These are phyloP conservation scores for Montipora cactus DNA, from an alignment of 64 coral and sea anemone species.

Conservation along the genomic window DNA sequence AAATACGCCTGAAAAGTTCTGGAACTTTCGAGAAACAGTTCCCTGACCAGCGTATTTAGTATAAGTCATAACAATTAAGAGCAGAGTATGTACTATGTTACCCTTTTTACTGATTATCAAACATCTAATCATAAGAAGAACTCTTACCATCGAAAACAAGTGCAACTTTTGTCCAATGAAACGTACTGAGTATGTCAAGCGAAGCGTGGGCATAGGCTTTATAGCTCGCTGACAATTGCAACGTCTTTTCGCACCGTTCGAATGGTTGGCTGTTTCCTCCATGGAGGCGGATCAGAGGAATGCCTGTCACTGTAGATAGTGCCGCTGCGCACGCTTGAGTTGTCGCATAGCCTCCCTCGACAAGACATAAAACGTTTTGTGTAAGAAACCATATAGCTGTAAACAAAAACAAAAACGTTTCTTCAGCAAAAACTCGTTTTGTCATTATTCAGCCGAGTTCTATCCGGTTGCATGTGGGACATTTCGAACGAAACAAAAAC, in stretches of 20 bases:
- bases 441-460: too few relatives aligned
- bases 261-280: neutral
- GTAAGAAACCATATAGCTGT: neutral
- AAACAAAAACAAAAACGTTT: too few relatives aligned
- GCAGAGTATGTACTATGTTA: too few relatives aligned
- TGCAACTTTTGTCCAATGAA: constrained; percentile 31
- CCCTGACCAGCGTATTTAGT: too few relatives aligned
- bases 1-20: too few relatives aligned
- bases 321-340: neutral
- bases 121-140: neutral
- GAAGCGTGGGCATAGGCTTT: constrained; percentile 21
- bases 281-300: constrained; percentile 46
- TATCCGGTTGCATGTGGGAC: too few relatives aligned
- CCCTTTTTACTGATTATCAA: too few relatives aligned
- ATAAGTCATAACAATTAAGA: too few relatives aligned
- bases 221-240: constrained; percentile 49
- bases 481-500: too few relatives aligned
- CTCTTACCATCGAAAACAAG: constrained; percentile 34
- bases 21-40: too few relatives aligned
- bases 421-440: too few relatives aligned
- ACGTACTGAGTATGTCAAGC: constrained; percentile 8
- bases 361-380: neutral
- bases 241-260: neutral
- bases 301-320: constrained; percentile 26
- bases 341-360: neutral